These are phyloP conservation scores for Brachyalestes nurse DNA, from an alignment of 2,797 vertebrate genomes.

Conservation along the genomic window DNA sequence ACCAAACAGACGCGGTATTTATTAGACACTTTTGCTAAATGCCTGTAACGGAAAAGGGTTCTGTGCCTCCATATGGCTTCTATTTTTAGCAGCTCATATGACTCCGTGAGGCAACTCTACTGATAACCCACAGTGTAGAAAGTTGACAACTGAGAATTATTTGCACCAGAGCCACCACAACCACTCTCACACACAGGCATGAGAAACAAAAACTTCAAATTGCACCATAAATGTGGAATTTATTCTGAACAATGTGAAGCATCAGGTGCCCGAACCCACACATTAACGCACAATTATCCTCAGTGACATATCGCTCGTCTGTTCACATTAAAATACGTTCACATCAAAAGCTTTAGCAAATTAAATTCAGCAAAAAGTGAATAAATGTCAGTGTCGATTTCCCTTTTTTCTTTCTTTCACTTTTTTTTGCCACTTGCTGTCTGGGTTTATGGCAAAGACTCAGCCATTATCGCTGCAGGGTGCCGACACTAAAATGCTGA, in stretches of 20 bases:
- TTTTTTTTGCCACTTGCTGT: neutral
- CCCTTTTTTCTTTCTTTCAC: neutral
- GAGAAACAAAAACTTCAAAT: neutral
- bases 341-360: constrained; percentile 15
- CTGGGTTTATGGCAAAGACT: neutral
- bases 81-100: constrained; percentile 29
- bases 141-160: constrained; percentile 16
- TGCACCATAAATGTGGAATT: constrained; percentile 2
- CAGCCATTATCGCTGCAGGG: constrained; percentile 20
- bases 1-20: too few species aligned
- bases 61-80: constrained; percentile 11
- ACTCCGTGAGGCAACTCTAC: constrained; percentile 9
- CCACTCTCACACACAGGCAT: constrained; percentile 6
- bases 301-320: neutral
- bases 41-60: too few species aligned
- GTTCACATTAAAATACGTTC: constrained; percentile 6
- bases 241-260: neutral
- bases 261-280: neutral
- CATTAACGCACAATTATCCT: neutral
- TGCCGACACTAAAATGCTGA: neutral
- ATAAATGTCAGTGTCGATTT: neutral
- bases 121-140: constrained; percentile 18
- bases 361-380: constrained; percentile 2
- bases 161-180: neutral
- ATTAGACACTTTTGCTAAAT: neutral